A percentile compares a stretch with the other conserved stretches of the same genome.
phyloP scores from a whole-genome alignment of 2,113 vertebrate species.

The Sturnira hondurensis region DNA sequence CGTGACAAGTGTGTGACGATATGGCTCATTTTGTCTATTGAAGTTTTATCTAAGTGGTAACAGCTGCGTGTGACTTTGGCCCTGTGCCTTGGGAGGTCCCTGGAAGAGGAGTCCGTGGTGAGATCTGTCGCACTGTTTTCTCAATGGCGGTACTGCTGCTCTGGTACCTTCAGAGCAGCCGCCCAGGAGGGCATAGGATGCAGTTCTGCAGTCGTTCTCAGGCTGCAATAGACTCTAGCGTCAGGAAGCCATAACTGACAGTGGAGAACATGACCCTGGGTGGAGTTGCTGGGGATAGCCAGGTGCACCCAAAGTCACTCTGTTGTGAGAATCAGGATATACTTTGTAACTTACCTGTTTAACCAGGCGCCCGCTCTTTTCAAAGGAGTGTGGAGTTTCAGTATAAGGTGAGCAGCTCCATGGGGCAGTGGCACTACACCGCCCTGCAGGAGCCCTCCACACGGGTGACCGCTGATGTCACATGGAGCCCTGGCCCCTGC shows the following conservation, averaged over 20 bases:
- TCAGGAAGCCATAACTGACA: neutral
- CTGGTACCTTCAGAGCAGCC: neutral
- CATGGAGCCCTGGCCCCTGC: neutral
- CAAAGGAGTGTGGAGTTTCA: neutral
- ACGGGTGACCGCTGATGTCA: accelerated
- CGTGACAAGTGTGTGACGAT: neutral
- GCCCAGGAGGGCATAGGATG: accelerated
- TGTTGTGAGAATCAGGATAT: neutral
- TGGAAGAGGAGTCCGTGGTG: no score
- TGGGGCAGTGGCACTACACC: neutral
- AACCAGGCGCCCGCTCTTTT: neutral
- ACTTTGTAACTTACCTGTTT: neutral
- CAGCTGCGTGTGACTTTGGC: neutral
- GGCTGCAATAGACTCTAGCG: neutral
- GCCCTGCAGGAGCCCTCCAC: no score
- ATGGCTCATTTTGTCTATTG: neutral
- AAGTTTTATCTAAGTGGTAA: neutral
- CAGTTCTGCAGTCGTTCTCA: neutral
- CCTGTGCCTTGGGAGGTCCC: neutral
- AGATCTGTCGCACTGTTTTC: neutral
- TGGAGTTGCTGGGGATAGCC: neutral
- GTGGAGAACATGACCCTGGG: neutral
- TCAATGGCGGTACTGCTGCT: accelerated
- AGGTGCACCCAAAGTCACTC: neutral
- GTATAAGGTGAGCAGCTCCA: neutral